Base-by-base conservation (phyloP, 2,797 vertebrate genomes). In the Eleutherodactylus coqui region DNA sequence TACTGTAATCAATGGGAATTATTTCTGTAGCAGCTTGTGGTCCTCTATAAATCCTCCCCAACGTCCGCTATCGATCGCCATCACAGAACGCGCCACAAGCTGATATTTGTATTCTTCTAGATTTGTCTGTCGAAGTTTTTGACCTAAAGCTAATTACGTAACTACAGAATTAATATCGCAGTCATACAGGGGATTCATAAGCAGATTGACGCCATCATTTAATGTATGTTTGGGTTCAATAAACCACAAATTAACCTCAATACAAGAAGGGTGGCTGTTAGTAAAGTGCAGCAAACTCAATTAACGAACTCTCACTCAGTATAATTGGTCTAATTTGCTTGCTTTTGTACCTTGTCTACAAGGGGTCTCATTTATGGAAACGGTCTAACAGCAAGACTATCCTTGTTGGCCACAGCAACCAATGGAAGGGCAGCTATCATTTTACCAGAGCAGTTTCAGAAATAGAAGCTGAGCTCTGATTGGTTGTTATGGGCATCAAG, bases 1-100 rank as follows among this genome's bases (percentile, higher is more conserved):
- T 73, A 27, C 69, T 73, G 69, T 29, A 41, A 83, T 83, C 81
- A 83, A 83, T 83, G 69, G 27, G 81, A 73, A 73, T 83, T 58
- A 83, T 72, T 83, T 45, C 36, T 13, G 24, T 58, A 60, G 69
- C 81, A 73, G 81, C 69, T 58, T 83, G 81, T 83, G 69, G 81
- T 75, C 81, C 51, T 21, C 32, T 60, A 32, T 69, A 41, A 60
- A 73, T 75, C 55, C 82, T 58, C 38, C 9, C 73, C 36, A 60
- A 77, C 36, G 49, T 11, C 81, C 41, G 5, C 81, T 75, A 83
- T 73, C 45, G 81, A 83, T 73, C 51, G 21, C 0, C 81, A 60
- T 67, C 32, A 41, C 27, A 43, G 49, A 73, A 29, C 27, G n/a
- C 51, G 29, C 34, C 17, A 27, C 72, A 60, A 58, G 34, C 69